Base-by-base conservation (phyloP, 2,113 vertebrate species). In the Onychorhynchus coronatus region DNA sequence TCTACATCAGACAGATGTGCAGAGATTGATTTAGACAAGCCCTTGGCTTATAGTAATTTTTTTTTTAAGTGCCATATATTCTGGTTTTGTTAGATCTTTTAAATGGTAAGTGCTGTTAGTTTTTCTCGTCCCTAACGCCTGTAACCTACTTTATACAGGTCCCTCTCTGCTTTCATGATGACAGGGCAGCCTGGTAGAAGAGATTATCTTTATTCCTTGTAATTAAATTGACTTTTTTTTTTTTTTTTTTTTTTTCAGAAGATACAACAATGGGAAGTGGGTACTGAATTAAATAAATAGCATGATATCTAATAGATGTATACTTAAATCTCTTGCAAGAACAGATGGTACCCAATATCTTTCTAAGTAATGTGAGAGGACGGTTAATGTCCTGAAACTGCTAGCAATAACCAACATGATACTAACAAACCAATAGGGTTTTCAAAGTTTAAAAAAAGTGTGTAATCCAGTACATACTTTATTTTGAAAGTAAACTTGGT, bases 1-100 rank as follows among this genome's bases (percentile, higher is more conserved):
- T 98, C 97, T 94, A 92, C 98, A 97, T 99, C 98, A 98, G 98
- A 98, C 98, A 99, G 98, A 99, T 99, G 98, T 99, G 98, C 98
- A 98, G 98, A 98, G 98, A 99, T 98, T 98, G 98, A 98, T 98
- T 98, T 96, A 97, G 99, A 99, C 99, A 99, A 98, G 98, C 97
- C 95, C 95, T 98, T 96, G 97, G 98, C 98, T 98, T 98, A 99
- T 98, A 98, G 98, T 98, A 98, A 97, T 97, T 97, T 98, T 98
- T 98, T 97, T 98, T 98, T 98, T 91, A 98, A 98, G 97, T 97
- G 96, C 96, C 91, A 50, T 96, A 93, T 96, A 96, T 96, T 97
- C 97, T 97, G 95, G 15, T 98, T 97, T 96, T 97, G 95, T 96
- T 97, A 91, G 97, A 96, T 88, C 97, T 97, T 97, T 97, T 97